These are phyloP conservation scores for Myocastor coypus DNA, from an alignment of 2,113 vertebrate genomes.

Conservation along the genomic window DNA sequence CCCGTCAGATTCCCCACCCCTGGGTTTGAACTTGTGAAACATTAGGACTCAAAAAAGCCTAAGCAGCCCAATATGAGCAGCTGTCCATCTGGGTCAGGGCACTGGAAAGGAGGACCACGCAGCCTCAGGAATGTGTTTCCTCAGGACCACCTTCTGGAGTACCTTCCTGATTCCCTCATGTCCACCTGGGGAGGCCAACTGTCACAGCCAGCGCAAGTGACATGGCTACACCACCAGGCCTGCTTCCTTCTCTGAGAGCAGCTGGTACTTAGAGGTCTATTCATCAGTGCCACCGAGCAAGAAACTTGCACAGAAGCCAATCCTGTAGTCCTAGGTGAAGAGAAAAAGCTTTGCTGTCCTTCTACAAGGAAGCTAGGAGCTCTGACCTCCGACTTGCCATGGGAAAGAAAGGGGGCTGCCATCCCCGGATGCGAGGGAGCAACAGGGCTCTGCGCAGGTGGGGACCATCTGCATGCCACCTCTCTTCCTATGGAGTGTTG, in stretches of 20 bases:
- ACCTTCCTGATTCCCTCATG: not conserved
- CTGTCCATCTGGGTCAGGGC: not conserved
- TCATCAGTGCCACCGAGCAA: not conserved
- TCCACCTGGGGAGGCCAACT: not conserved
- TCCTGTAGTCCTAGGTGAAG: no score
- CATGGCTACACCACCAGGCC: not conserved
- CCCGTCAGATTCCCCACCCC: not conserved
- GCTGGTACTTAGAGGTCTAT: not conserved
- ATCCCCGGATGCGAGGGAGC: no score
- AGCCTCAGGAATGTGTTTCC: no score
- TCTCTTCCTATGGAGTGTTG: not conserved
- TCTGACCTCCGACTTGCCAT: not conserved
- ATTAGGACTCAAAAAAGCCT: not conserved
- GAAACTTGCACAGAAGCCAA: not conserved
- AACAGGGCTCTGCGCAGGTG: not conserved
- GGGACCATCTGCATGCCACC: accelerated
- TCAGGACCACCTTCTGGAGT: not conserved
- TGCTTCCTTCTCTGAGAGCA: not conserved
- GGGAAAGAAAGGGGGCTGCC: not conserved
- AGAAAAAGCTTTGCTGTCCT: not conserved
- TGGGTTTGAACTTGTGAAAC: not conserved
- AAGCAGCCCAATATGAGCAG: not conserved
- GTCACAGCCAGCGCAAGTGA: not conserved
- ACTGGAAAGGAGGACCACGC: not conserved
- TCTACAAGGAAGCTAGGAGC: not conserved